phyloP scores from a whole-genome alignment of 2,797 vertebrate species.

The Siniperca scherzeri region DNA sequence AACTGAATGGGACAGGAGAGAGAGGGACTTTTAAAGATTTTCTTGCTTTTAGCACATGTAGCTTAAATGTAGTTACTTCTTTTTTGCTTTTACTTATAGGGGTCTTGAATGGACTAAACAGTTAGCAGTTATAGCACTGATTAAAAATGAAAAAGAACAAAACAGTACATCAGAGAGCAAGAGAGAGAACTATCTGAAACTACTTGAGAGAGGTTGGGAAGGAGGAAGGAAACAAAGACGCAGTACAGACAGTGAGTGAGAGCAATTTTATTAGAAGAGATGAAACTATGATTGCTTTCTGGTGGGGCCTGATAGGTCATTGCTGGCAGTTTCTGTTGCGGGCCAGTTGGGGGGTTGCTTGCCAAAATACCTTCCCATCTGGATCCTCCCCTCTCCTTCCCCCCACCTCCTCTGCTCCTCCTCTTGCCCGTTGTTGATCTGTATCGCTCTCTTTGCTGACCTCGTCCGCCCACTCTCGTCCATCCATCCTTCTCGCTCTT shows the following conservation, averaged over 20 bases:
- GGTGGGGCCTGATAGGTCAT: slow-evolving; percentile 43
- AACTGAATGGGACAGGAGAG: fast-evolving
- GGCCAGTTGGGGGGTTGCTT: slow-evolving; percentile 22
- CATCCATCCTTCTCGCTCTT: slow-evolving; percentile 41
- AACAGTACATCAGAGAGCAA: neutral
- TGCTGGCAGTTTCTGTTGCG: slow-evolving; percentile 19
- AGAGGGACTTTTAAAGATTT: neutral
- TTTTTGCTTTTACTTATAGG: neutral
- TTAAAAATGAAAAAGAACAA: neutral
- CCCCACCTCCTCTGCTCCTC: slow-evolving; percentile 33
- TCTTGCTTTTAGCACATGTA: neutral
- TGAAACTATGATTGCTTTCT: slow-evolving; percentile 64
- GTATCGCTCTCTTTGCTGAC: slow-evolving; percentile 46
- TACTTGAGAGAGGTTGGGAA: neutral
- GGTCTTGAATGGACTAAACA: neutral
- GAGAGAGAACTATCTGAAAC: slow-evolving; percentile 26
- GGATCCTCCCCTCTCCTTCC: slow-evolving; percentile 20
- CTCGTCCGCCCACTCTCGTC: slow-evolving; percentile 57
- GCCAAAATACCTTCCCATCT: slow-evolving; percentile 54
- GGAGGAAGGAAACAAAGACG: neutral
- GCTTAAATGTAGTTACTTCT: neutral
- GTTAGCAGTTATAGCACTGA: neutral
- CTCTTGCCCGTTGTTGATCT: slow-evolving; percentile 53
- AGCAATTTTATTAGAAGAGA: slow-evolving; percentile 34
- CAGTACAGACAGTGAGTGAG: slow-evolving; percentile 33